Evolutionary conservation across 1,140 invertebrate species (phyloP).

Genomic region (Apis florea): DNA sequence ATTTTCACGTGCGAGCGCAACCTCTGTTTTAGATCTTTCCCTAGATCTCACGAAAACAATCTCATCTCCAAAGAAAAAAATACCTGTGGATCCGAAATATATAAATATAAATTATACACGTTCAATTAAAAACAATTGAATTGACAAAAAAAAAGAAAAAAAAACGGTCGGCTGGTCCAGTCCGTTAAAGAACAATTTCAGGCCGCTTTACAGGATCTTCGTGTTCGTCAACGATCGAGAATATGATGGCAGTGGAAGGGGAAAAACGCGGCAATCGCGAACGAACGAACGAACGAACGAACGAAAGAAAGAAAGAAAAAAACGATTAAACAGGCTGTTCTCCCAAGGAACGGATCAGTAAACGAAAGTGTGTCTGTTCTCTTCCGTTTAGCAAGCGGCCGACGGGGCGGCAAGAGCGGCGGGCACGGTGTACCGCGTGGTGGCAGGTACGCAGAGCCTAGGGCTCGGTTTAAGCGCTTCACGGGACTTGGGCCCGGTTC

Average conservation of each 20-base stretch:
- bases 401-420: conserved; percentile 88
- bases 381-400: conserved; percentile 84
- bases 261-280: not conserved
- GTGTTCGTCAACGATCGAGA: not conserved
- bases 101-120: not conserved
- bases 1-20: not conserved
- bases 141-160: not conserved
- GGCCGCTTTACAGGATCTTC: conserved; percentile 31
- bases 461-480: conserved; percentile 86
- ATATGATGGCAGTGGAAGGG: not conserved
- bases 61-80: not conserved
- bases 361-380: conserved; percentile 71
- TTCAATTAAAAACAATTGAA: not conserved
- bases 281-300: not conserved
- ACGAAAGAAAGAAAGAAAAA: not conserved
- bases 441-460: conserved; percentile 88
- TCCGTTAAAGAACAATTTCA: conserved; percentile 30
- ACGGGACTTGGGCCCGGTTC: conserved; percentile 81
- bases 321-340: conserved; percentile 19
- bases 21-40: not conserved
- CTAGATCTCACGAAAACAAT: conserved; percentile 1
- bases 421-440: conserved; percentile 87
- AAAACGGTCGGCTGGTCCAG: not conserved
- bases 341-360: conserved; percentile 49
- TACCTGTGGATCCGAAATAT: not conserved